Evolutionary conservation across 2,888 invertebrate species (phyloP), one percentile per base, ranked within the genome.

Genomic region (Meloe dianella): DNA sequence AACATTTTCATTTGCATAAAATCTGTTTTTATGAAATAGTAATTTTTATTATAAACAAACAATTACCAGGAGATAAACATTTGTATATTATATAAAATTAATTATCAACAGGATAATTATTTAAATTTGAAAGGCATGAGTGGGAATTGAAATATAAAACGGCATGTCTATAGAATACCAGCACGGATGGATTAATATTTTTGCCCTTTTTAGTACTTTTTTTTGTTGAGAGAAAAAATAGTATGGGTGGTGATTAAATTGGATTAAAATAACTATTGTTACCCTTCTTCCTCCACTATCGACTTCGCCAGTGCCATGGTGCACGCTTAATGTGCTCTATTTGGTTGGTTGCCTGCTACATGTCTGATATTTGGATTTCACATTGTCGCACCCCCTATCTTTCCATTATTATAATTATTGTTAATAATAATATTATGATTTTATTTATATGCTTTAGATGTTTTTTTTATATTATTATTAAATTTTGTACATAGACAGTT

Each of bases 271-370:
- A 54, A 60, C 51, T 66, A 68, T 72, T 71, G 66, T 68, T n/a
- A 80, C 86, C 86, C 86, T 41, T 41, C 41, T 86, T 86, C 85
- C 86, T 87, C 80, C 80, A 80, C 78, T 78, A 75, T 78, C 79
- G 75, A 78, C 74, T 68, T 70, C 73, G 73, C 74, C 41, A 75
- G 77, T 74, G 73, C 77, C 76, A 68, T 73, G 77, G 76, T 78
- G 80, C 82, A 82, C 82, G 82, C 82, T 83, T 82, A 73, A 78
- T 82, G 80, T 81, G 81, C 79, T 79, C 77, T 78, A 77, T 81
- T 77, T 83, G 85, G 84, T 85, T 84, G 85, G 84, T 84, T 83
- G 85, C 84, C 85, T 88, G 82, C 80, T 82, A 78, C 87, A 87
- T 85, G 86, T 87, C 85, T 85, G 83, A 61, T 77, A 77, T 74